Percentiles rank a stretch among this genome's conserved stretches.
phyloP scores from a whole-genome alignment of 2,888 invertebrate species.

The Eretmocerus hayati region DNA sequence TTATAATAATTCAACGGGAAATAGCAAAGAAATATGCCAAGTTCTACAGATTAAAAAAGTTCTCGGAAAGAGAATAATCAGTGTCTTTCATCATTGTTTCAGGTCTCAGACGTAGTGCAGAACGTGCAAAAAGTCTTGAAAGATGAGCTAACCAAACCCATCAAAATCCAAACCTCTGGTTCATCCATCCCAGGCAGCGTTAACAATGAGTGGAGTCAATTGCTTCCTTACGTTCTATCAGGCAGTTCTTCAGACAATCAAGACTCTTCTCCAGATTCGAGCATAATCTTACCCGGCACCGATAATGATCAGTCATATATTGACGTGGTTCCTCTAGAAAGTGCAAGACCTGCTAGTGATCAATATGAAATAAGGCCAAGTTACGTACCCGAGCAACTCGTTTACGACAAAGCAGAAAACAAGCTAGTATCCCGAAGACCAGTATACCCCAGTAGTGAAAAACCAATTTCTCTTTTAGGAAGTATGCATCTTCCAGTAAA shows the following conservation, averaged over 20 bases:
- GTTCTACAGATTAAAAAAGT: not conserved
- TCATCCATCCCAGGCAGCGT: conserved; percentile 42
- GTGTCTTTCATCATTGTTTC: not conserved
- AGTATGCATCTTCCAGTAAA: conserved; percentile 18
- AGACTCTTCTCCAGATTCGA: conserved; percentile 12
- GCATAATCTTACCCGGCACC: conserved; percentile 7
- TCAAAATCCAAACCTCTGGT: conserved; percentile 30
- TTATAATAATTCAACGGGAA: too few relatives aligned
- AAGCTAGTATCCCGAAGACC: conserved; percentile 2
- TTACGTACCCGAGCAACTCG: conserved; percentile 2
- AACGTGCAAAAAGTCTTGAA: conserved; percentile 79
- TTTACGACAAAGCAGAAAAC: not conserved
- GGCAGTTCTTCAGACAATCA: conserved; percentile 49
- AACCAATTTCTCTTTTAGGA: conserved; percentile 18
- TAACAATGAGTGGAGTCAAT: conserved; percentile 62
- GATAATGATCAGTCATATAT: conserved; percentile 10
- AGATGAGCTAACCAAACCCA: conserved; percentile 60
- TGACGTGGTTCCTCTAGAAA: conserved; percentile 11
- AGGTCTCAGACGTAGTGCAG: conserved; percentile 70
- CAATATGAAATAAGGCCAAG: not conserved
- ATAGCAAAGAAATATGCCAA: too few relatives aligned
- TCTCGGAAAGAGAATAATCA: not conserved
- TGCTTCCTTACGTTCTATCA: conserved; percentile 72
- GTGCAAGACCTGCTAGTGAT: not conserved
- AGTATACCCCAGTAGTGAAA: not conserved